Evolutionary conservation across 2,113 vertebrate genomes (phyloP).

Genomic region (Stigmatopora argus): DNA sequence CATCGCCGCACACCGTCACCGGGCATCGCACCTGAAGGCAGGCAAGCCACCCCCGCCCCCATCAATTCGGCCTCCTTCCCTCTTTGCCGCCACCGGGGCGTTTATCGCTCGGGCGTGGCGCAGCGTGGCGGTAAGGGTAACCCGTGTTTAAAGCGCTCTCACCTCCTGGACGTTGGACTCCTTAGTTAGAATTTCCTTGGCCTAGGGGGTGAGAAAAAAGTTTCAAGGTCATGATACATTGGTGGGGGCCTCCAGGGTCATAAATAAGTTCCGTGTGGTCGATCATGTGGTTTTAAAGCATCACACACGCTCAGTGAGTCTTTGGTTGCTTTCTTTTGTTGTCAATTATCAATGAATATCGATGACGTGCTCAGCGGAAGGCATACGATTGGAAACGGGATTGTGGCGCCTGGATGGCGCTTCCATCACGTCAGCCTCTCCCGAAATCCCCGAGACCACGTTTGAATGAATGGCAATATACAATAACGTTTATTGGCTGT

Average conservation of each 20-base stretch:
- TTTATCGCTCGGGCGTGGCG: not conserved
- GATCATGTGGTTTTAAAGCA: not conserved
- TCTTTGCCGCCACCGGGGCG: not conserved
- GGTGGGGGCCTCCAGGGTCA: not conserved
- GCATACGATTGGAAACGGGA: not conserved
- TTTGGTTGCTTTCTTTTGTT: not conserved
- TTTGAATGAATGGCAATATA: not conserved
- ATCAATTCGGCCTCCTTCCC: not conserved
- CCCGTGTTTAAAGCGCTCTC: slow-evolving; percentile 29
- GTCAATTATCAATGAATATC: not conserved
- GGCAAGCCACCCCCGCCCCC: not conserved
- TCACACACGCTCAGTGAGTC: not conserved
- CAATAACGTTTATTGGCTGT: not conserved
- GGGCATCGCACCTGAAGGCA: slow-evolving; percentile 63
- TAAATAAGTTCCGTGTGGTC: not conserved
- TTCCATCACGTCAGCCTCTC: not conserved
- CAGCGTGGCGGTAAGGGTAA: not conserved
- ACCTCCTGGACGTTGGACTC: slow-evolving; percentile 72
- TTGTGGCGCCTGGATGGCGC: not conserved
- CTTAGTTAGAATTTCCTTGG: slow-evolving; percentile 71
- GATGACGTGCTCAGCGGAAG: not conserved
- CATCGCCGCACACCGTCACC: slow-evolving; percentile 68
- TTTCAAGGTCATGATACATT: not conserved
- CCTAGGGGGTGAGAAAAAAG: slow-evolving; percentile 35
- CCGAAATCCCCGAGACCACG: not conserved